Percentiles rank a stretch among this genome's conserved stretches.
Evolutionary conservation across 2,113 vertebrate genomes (phyloP).

Genomic region (Porphyrio hochstetteri): DNA sequence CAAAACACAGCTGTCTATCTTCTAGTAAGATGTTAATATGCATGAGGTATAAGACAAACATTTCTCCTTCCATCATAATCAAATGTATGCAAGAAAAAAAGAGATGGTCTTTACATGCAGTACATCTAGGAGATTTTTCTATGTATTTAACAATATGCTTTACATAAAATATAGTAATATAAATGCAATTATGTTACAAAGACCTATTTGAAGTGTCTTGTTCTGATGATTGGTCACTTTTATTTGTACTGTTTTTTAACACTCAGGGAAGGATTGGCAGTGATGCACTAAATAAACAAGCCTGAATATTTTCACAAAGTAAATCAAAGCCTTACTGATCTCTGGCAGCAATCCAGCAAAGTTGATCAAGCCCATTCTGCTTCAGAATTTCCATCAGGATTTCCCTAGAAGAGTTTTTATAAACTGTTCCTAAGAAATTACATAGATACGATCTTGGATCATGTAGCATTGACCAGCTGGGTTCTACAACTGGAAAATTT

Average conservation of each 20-base stretch:
- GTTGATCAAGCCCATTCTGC: slow-evolving; percentile 80
- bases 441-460: slow-evolving; percentile 87
- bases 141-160: neutral
- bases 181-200: neutral
- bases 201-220: neutral
- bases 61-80: neutral
- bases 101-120: neutral
- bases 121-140: neutral
- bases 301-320: neutral
- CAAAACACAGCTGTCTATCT: neutral
- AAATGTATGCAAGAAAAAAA: neutral
- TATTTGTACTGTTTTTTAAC: neutral
- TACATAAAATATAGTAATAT: neutral
- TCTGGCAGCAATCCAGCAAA: slow-evolving; percentile 87
- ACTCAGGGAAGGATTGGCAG: neutral
- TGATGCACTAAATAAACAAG: neutral
- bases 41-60: neutral
- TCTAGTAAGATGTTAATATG: neutral
- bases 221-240: neutral
- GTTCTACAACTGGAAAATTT: slow-evolving; percentile 88
- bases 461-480: slow-evolving; percentile 85
- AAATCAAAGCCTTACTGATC: slow-evolving; percentile 85
- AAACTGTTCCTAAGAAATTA: slow-evolving; percentile 94
- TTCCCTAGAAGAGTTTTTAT: slow-evolving; percentile 95
- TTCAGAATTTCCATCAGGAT: slow-evolving; percentile 84